Conservation (phyloP, 2,888 invertebrate species). For the Hypsopygia costalis region DNA sequence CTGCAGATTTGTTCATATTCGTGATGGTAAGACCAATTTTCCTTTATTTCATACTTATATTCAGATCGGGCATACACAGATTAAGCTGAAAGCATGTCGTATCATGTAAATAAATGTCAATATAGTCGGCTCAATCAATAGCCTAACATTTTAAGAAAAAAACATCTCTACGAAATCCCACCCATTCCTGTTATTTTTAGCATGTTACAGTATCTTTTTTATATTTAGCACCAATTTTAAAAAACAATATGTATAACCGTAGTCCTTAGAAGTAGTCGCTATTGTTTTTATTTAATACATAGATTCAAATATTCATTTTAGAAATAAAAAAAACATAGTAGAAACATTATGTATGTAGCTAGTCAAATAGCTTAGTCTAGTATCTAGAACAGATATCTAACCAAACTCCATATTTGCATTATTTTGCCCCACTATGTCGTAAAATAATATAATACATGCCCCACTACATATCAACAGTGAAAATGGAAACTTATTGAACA, state of each 20-base stretch:
- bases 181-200: constrained; percentile 5
- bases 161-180: not conserved
- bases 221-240: constrained; percentile 5
- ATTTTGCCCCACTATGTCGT: too few species aligned
- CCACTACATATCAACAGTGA: too few species aligned
- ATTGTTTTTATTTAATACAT: not conserved
- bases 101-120: not conserved
- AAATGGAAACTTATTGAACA: too few species aligned
- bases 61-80: not conserved
- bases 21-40: constrained; percentile 88
- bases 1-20: constrained; percentile 99
- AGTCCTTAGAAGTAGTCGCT: constrained; percentile 1
- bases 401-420: too few species aligned
- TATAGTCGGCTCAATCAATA: not conserved
- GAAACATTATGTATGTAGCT: not conserved
- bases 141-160: not conserved
- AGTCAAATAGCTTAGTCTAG: not conserved
- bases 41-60: constrained; percentile 9
- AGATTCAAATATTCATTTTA: not conserved
- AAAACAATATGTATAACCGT: constrained; percentile 5
- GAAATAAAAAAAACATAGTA: too few species aligned
- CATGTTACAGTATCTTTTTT: constrained; percentile 7
- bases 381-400: not conserved
- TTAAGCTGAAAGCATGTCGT: not conserved
- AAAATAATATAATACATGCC: too few species aligned